Evolutionary conservation across 1,140 invertebrate genomes (phyloP), one percentile per base, ranked within the genome.

Genomic region (Leptoteleia sp.): DNA sequence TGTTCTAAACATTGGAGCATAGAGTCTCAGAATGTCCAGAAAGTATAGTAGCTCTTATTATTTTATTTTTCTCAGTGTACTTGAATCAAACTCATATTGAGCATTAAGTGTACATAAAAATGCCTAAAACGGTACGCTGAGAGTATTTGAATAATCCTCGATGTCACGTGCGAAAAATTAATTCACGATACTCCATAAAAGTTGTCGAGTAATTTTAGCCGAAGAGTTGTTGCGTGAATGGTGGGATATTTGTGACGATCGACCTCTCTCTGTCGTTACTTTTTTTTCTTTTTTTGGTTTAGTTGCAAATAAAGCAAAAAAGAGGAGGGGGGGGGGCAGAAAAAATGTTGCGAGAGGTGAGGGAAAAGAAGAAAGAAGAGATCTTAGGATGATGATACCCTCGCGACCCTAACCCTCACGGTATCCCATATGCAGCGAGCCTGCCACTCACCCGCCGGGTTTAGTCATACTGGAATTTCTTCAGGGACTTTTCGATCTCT

Each of bases 391-490:
- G 77, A 71, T 43, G 78, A 76, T 80, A 76, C 65, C 65, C 78
- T 76, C 61, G 35, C 59, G 72, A 76, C 72, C 78, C 67, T 62
- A 80, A 72, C 78, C 71, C 77, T 79, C 77, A 55, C 38, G 40
- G 54, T 76, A 71, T 76, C 72, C 78, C 71, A 80, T 76, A 76
- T 76, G 78, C 78, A 76, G 61, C 65, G 27, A 62, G 77, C 71
- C 77, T 70, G 77, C 70, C 78, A 80, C 59, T 76, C 78, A 76
- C 71, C 33, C 65, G 65, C 64, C 57, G 64, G 77, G 54, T 79
- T 79, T 76, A 76, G 72, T 76, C 78, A 80, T 72, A 80, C 72
- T 76, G 73, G 73, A 80, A 80, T 76, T 76, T 73, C 73, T 76
- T 73, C 68, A 64, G 68, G 59, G 57, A 81, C 79, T 77, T 76